phyloP scores from a whole-genome alignment of 2,888 invertebrate species.

The Stenurella melanura region DNA sequence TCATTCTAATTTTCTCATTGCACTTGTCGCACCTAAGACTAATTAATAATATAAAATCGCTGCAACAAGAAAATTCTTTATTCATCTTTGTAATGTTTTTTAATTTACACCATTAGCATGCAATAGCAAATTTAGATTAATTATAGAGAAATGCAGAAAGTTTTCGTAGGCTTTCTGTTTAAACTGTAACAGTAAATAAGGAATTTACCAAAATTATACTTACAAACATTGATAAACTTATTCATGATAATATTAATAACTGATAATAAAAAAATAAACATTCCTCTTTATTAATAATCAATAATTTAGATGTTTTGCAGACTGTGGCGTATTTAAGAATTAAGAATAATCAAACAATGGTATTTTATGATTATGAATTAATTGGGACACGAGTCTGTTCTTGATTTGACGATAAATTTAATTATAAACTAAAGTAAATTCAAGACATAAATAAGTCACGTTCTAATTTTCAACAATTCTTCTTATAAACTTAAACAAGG shows the following conservation, averaged over 20 bases:
- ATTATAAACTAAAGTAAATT: background rate
- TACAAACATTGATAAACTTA: background rate
- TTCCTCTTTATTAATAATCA: background rate
- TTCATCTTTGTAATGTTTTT: too few species aligned
- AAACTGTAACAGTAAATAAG: background rate
- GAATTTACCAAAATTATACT: background rate
- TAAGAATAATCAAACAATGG: background rate
- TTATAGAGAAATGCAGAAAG: background rate
- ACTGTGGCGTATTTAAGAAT: background rate
- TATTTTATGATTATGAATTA: background rate
- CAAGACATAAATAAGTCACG: background rate
- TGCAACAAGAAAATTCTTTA: too few species aligned
- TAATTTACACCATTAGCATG: too few species aligned
- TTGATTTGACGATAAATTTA: background rate
- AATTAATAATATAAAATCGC: too few species aligned
- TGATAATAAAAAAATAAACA: background rate
- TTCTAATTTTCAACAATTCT: background rate
- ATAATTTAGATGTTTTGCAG: background rate
- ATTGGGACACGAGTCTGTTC: background rate
- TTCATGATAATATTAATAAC: background rate
- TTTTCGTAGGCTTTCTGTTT: background rate
- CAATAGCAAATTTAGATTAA: too few species aligned
- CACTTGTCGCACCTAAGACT: too few species aligned
- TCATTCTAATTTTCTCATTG: too few species aligned
- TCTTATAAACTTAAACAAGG: background rate